Conservation (phyloP, 2,113 vertebrate species). For the Balaenoptera acutorostrata region DNA sequence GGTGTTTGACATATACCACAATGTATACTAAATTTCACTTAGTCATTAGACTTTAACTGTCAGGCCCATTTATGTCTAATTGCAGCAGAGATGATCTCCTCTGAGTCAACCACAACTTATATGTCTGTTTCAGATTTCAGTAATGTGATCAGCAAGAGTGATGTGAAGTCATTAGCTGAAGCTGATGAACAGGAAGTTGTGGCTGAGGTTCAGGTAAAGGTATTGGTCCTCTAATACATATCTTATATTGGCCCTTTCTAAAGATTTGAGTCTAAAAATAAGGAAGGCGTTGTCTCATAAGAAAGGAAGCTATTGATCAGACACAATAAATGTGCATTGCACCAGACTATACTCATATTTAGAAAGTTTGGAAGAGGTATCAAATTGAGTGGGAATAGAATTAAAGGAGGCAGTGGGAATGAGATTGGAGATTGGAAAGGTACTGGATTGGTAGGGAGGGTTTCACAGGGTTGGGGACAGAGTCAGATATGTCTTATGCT, state of each 20-base stretch:
- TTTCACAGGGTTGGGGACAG: background rate
- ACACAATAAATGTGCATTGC: background rate
- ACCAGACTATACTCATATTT: background rate
- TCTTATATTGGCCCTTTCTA: background rate
- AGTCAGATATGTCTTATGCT: background rate
- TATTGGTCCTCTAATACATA: background rate
- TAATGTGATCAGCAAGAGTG: conserved; percentile 96
- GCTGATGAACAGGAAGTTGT: conserved; percentile 97
- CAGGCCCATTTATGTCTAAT: background rate
- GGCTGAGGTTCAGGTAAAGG: conserved; percentile 92
- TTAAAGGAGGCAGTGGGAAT: background rate
- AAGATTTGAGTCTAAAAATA: background rate
- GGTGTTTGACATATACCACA: background rate
- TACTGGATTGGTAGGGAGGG: background rate
- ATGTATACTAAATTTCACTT: background rate
- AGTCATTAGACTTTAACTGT: background rate
- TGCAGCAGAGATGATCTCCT: conserved; percentile 17
- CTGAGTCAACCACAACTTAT: background rate
- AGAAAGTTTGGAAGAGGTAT: background rate
- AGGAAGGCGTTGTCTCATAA: background rate
- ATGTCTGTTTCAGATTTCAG: conserved; percentile 90
- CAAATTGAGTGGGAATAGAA: background rate
- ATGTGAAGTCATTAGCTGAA: conserved; percentile 93
- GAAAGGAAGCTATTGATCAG: background rate
- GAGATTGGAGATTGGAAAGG: background rate